Evolutionary conservation across 2,888 invertebrate species (phyloP).

Genomic region (Sialis fuliginosa): DNA sequence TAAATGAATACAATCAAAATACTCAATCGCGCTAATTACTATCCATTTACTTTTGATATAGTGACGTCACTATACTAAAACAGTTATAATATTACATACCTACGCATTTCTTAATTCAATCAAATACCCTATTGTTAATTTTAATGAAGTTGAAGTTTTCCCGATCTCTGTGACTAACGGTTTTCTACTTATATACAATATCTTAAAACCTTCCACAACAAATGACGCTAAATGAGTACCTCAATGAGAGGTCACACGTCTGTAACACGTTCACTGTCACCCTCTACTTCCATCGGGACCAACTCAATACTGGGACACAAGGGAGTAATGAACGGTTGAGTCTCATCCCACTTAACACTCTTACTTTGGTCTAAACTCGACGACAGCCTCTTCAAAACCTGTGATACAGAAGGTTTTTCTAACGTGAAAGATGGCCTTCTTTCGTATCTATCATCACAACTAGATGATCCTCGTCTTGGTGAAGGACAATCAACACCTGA

Average conservation of each 20-base stretch:
- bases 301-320: conserved; percentile 1
- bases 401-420: conserved; percentile 6
- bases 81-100: too few relatives aligned
- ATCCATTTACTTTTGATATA: too few relatives aligned
- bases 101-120: too few relatives aligned
- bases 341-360: conserved; percentile 4
- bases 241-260: conserved; percentile 2
- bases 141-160: too few relatives aligned
- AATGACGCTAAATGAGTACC: not conserved
- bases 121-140: too few relatives aligned
- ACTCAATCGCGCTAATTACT: too few relatives aligned
- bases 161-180: too few relatives aligned
- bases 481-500: conserved; percentile 21
- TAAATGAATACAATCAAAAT: too few relatives aligned
- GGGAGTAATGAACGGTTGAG: conserved; percentile 1
- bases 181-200: too few relatives aligned
- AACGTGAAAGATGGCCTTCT: conserved; percentile 12
- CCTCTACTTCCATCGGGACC: conserved; percentile 1
- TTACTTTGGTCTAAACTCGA: conserved; percentile 7
- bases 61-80: too few relatives aligned
- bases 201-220: not conserved
- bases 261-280: conserved; percentile 5
- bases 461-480: conserved; percentile 10
- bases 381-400: conserved; percentile 5
- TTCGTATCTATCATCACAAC: conserved; percentile 14